These are phyloP conservation scores for Cataglyphis hispanica DNA, from an alignment of 1,140 invertebrate genomes.

Conservation along the genomic window DNA sequence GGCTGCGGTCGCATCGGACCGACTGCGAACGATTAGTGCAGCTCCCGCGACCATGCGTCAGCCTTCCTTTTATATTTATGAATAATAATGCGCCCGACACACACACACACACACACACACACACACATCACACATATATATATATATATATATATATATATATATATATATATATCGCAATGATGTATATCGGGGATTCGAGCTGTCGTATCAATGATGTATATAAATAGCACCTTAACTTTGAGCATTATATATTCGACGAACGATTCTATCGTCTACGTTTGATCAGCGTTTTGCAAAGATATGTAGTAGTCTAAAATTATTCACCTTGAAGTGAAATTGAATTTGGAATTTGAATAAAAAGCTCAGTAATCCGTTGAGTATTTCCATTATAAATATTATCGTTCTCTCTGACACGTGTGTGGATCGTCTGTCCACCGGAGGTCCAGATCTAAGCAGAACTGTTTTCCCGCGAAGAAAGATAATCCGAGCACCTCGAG, in stretches of 20 bases:
- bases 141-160: too few relatives aligned
- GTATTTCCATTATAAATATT: neutral
- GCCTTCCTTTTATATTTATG: constrained; percentile 72
- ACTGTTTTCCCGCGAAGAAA: constrained; percentile 25
- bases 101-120: too few relatives aligned
- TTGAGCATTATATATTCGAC: neutral
- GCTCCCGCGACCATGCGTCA: constrained; percentile 68
- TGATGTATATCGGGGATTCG: too few relatives aligned
- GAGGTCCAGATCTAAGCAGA: neutral
- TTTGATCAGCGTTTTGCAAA: too few relatives aligned
- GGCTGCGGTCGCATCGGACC: constrained; percentile 75
- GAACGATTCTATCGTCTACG: neutral
- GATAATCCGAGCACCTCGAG: constrained; percentile 52
- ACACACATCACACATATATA: too few relatives aligned
- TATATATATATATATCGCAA: too few relatives aligned
- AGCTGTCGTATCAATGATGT: neutral
- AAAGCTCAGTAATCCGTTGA: neutral
- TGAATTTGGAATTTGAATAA: neutral
- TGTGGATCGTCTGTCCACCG: neutral
- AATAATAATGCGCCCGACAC: constrained; percentile 62
- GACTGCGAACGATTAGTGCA: constrained; percentile 68
- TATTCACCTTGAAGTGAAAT: neutral
- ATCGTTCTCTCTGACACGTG: neutral
- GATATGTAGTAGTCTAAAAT: neutral
- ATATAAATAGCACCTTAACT: neutral